A percentile compares a stretch with the other conserved stretches of the same genome.
Conservation (phyloP, 2,113 vertebrate species). For the Xiphias gladius region DNA sequence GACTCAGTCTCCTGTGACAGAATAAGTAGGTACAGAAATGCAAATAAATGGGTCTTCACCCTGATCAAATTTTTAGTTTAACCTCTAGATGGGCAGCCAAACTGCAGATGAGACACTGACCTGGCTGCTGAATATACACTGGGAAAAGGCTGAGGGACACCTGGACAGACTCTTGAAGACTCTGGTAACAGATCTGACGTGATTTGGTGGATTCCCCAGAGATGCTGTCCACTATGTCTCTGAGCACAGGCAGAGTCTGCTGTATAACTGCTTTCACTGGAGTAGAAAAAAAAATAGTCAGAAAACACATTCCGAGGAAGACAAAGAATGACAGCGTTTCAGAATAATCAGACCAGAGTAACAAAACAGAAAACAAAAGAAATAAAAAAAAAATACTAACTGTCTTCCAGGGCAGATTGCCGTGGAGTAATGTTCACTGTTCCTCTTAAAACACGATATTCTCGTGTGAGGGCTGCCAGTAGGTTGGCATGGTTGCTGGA, state of each 20-base stretch:
- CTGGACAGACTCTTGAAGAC: constrained; percentile 97
- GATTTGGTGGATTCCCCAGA: constrained; percentile 97
- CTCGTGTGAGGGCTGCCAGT: constrained; percentile 90
- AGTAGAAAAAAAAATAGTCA: constrained; percentile 30
- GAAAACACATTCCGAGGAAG: background rate
- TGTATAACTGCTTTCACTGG: constrained; percentile 93
- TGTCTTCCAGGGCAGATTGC: constrained; percentile 87
- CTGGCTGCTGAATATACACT: constrained; percentile 97
- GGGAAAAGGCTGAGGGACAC: constrained; percentile 97
- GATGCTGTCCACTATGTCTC: constrained; percentile 94
- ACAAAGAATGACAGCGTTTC: background rate
- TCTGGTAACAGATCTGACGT: constrained; percentile 98
- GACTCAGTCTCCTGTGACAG: background rate
- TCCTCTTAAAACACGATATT: constrained; percentile 91
- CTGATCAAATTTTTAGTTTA: background rate
- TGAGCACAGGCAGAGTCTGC: constrained; percentile 93
- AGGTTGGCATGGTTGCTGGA: constrained; percentile 93
- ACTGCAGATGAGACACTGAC: constrained; percentile 77
- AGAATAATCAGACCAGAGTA: background rate
- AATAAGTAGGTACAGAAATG: background rate
- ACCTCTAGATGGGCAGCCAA: background rate
- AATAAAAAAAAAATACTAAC: constrained; percentile 83
- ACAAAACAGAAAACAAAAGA: background rate
- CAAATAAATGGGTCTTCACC: background rate
- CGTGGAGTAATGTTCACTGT: constrained; percentile 85